Conservation (phyloP, 2,113 vertebrate species). For the Chinchilla lanigera region DNA sequence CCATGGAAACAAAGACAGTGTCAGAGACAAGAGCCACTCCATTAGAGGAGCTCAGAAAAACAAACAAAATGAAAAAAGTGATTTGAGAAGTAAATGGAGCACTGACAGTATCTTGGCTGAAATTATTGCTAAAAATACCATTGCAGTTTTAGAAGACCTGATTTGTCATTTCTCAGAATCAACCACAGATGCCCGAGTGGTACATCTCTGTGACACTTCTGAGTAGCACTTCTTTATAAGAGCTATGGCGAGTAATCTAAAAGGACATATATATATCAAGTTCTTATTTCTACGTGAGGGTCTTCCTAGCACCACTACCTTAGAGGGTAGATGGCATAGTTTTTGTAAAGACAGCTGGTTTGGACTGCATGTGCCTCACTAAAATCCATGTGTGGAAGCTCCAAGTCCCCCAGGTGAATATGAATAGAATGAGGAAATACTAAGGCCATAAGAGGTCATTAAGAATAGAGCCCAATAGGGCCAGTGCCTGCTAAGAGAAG, state of each 20-base stretch:
- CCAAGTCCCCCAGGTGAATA: neutral
- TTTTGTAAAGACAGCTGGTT: neutral
- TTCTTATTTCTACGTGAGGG: neutral
- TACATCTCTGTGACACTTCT: neutral
- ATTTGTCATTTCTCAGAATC: neutral
- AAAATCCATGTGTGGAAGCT: neutral
- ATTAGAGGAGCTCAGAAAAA: neutral
- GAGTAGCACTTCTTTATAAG: neutral
- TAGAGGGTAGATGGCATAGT: neutral
- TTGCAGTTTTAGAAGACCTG: neutral
- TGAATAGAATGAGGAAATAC: neutral
- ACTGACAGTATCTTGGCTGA: neutral
- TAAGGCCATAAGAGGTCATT: neutral
- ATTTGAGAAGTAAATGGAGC: neutral
- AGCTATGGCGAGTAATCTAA: neutral
- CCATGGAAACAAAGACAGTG: neutral
- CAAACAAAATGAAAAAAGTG: neutral
- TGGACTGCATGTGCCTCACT: neutral
- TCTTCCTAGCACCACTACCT: neutral
- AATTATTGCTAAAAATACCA: neutral
- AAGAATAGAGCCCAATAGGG: fast-evolving
- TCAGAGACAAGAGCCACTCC: neutral
- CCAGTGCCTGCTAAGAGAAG: neutral
- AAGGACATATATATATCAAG: neutral
- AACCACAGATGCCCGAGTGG: neutral